Evolutionary conservation across 2,797 vertebrate species (phyloP).

Genomic region (Sparus aurata): DNA sequence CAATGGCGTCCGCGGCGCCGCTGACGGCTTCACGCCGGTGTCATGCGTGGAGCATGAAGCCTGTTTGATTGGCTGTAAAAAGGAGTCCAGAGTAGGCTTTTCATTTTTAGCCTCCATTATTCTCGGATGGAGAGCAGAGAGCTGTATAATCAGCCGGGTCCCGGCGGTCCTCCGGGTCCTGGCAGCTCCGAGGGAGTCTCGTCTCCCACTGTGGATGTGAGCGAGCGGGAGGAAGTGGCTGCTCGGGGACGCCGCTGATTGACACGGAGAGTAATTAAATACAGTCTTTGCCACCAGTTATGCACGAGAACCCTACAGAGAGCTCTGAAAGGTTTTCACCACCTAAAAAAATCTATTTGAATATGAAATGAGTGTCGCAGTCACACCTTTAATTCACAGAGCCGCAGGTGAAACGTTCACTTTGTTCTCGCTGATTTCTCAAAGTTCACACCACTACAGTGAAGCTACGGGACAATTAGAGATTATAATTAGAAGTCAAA

Average conservation of each 20-base stretch:
- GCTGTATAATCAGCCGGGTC: slow-evolving; percentile 52
- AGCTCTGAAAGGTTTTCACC: slow-evolving; percentile 37
- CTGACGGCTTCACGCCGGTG: background rate
- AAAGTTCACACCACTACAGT: background rate
- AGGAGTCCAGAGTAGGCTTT: slow-evolving; percentile 23
- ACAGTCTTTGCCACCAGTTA: slow-evolving; percentile 42
- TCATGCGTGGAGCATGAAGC: slow-evolving; percentile 34
- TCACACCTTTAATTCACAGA: slow-evolving; percentile 31
- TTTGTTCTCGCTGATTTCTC: background rate
- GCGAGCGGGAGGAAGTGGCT: slow-evolving; percentile 23
- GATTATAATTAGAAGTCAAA: no score
- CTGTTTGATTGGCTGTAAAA: slow-evolving; percentile 49
- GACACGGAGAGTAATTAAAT: slow-evolving; percentile 72
- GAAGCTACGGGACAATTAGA: background rate
- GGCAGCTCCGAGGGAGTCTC: slow-evolving; percentile 26
- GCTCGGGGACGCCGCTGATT: slow-evolving; percentile 46
- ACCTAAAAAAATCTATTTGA: slow-evolving; percentile 23
- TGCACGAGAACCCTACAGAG: slow-evolving; percentile 40
- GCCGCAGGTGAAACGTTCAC: background rate
- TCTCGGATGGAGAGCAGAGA: slow-evolving; percentile 29
- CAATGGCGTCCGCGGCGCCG: background rate
- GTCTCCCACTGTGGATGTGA: slow-evolving; percentile 35
- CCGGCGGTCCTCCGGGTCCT: slow-evolving; percentile 47
- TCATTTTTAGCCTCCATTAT: slow-evolving; percentile 60
- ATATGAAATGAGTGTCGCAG: slow-evolving; percentile 37